Evolutionary conservation across 2,113 vertebrate species (phyloP).

Genomic region (Anguilla japonica): DNA sequence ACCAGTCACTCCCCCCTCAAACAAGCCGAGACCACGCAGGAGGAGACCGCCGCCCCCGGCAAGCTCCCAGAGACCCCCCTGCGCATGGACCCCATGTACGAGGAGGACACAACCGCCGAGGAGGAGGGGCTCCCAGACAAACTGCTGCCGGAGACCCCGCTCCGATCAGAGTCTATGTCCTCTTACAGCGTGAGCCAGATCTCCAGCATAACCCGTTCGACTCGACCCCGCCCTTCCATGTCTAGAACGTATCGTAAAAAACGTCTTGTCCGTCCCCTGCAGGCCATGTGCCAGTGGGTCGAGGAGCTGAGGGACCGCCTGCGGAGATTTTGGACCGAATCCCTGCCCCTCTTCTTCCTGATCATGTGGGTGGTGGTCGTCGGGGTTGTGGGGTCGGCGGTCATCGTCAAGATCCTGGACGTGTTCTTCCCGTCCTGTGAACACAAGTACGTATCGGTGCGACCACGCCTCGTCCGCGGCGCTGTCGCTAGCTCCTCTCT

Average conservation of each 20-base stretch:
- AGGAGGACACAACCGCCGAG: conserved; percentile 70
- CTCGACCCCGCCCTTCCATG: background rate
- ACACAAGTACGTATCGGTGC: conserved; percentile 76
- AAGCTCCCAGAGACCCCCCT: conserved; percentile 92
- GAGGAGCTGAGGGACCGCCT: conserved; percentile 79
- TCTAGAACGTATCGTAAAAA: background rate
- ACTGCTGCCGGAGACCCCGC: conserved; percentile 77
- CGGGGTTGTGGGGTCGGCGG: conserved; percentile 79
- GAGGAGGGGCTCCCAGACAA: conserved; percentile 70
- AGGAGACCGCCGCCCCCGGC: conserved; percentile 83
- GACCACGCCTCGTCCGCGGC: background rate
- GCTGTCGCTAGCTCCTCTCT: background rate
- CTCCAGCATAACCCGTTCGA: background rate
- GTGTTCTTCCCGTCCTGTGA: conserved; percentile 81
- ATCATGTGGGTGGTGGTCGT: conserved; percentile 83
- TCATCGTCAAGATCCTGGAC: conserved; percentile 82
- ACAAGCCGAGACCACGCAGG: conserved; percentile 84
- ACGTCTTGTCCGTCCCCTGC: conserved; percentile 19
- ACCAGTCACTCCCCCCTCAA: conserved; percentile 84
- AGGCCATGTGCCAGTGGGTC: conserved; percentile 91
- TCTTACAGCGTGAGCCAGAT: conserved; percentile 82
- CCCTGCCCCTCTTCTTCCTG: conserved; percentile 83
- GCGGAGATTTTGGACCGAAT: conserved; percentile 76
- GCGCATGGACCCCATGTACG: conserved; percentile 71
- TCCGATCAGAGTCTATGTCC: conserved; percentile 75